These are phyloP conservation scores for Drosophila greeni DNA, from an alignment of 2,888 invertebrate genomes.

Conservation along the genomic window DNA sequence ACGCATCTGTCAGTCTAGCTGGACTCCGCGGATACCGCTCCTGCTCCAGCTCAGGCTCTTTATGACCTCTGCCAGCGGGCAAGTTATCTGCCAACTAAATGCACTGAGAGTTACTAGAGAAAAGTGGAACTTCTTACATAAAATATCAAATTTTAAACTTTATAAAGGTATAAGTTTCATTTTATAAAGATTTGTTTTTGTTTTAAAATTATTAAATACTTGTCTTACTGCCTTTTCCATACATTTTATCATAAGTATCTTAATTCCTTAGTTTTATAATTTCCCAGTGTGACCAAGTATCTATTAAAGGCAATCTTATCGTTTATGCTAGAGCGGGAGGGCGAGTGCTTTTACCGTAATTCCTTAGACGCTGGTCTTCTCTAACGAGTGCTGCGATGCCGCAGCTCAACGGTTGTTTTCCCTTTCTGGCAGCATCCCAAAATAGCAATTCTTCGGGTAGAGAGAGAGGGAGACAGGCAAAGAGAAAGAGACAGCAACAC, in stretches of 20 bases:
- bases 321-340: constrained; percentile 36
- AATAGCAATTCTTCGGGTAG: constrained; percentile 51
- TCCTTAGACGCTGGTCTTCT: constrained; percentile 23
- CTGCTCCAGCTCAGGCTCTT: constrained; percentile 62
- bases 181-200: too few relatives aligned
- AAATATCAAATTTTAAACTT: too few relatives aligned
- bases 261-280: not conserved
- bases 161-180: too few relatives aligned
- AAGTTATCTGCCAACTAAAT: constrained; percentile 64
- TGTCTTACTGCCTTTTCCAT: too few relatives aligned
- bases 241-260: too few relatives aligned
- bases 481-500: constrained; percentile 7
- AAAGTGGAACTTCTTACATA: not conserved
- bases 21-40: constrained; percentile 34
- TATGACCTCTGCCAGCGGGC: constrained; percentile 65
- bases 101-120: constrained; percentile 12
- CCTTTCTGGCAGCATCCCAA: constrained; percentile 75
- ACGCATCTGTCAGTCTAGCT: constrained; percentile 64
- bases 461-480: not conserved
- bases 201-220: too few relatives aligned
- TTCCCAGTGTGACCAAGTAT: constrained; percentile 59
- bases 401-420: constrained; percentile 74
- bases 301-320: constrained; percentile 69
- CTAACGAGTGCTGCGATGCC: constrained; percentile 43
- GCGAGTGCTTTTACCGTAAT: constrained; percentile 43